phyloP scores from a whole-genome alignment of 2,888 invertebrate genomes.

The Notodonta ziczac region DNA sequence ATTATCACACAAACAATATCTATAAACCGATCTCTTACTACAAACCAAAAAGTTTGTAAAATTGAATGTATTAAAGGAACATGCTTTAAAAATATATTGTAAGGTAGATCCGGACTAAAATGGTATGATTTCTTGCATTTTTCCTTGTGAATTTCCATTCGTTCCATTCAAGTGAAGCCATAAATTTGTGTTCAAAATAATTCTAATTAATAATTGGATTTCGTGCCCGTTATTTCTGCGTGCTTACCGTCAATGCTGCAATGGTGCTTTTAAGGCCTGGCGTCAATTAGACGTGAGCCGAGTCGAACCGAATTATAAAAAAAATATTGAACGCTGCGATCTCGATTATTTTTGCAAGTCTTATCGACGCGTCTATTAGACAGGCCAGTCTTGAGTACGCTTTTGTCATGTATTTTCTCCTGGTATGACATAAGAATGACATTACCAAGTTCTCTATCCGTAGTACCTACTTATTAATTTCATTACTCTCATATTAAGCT shows the following conservation, averaged over 20 bases:
- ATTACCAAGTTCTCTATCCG: not conserved
- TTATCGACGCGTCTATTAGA: too few relatives aligned
- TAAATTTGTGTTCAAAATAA: not conserved
- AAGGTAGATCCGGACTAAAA: too few relatives aligned
- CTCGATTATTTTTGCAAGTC: slow-evolving; percentile 8
- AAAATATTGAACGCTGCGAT: not conserved
- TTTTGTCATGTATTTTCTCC: too few relatives aligned
- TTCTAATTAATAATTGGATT: not conserved
- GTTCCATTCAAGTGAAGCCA: not conserved
- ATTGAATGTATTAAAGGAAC: too few relatives aligned
- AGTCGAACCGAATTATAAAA: too few relatives aligned
- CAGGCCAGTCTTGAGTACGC: too few relatives aligned
- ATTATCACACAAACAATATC: slow-evolving; percentile 31
- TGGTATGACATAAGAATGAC: too few relatives aligned
- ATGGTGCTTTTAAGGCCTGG: not conserved
- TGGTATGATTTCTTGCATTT: too few relatives aligned
- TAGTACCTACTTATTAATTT: not conserved
- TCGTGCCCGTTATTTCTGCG: not conserved
- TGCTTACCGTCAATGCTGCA: not conserved
- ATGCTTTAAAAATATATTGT: not conserved
- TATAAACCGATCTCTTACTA: slow-evolving; percentile 16
- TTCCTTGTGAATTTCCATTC: not conserved
- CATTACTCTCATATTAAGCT: not conserved
- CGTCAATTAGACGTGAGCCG: not conserved
- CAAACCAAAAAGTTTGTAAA: not conserved